Base-by-base conservation (phyloP, 2,888 invertebrate species). In the Plagodis pulveraria region DNA sequence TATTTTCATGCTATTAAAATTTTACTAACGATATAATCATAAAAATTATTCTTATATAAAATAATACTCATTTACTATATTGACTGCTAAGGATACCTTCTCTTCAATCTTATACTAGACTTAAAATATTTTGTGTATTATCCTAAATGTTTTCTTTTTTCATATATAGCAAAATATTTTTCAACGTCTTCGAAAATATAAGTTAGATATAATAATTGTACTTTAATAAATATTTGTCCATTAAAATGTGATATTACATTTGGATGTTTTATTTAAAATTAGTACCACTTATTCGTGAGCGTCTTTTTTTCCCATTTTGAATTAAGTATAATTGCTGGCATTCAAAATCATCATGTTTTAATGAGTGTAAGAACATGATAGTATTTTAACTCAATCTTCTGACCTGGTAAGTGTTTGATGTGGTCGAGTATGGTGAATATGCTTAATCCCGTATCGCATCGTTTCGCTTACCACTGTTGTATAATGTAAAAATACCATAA, bases 221-320 rank as follows among this genome's bases (percentile, higher is more conserved):
- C 33, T 79, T 76, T 72, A 80, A 77, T 51, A 10, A 49, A 42
- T 81, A 77, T 78, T 83, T 90, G 90, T 90, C 89, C 88, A 91
- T 85, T 91, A 91, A 89, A 91, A 83, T 89, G 87, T 91, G 89
- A 91, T 90, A 90, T 77, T 81, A 77, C 70, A 63, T 69, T 54
- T 50, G 41, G 38, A 50, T 50, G 63, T 69, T 70, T 74, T 73
- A 69, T 77, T 56, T 45, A 45, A 22, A 2, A 22, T 22, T 22
- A 22, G 22, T 22, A 4, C 22, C 4, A 22, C 22, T n/a, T n/a
- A n/a, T n/a, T n/a, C n/a, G n/a, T n/a, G n/a, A n/a, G n/a, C n/a
- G n/a, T n/a, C n/a, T n/a, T n/a, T 22, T 22, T 22, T 22, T 4
- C 22, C 4, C 4, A 22, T 22, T 43, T 6, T 43, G 11, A 1